A percentile compares a stretch with the other conserved stretches of the same genome.
These are phyloP conservation scores for Hydropsyche tenuis DNA, from an alignment of 1,140 invertebrate genomes.

Conservation along the genomic window DNA sequence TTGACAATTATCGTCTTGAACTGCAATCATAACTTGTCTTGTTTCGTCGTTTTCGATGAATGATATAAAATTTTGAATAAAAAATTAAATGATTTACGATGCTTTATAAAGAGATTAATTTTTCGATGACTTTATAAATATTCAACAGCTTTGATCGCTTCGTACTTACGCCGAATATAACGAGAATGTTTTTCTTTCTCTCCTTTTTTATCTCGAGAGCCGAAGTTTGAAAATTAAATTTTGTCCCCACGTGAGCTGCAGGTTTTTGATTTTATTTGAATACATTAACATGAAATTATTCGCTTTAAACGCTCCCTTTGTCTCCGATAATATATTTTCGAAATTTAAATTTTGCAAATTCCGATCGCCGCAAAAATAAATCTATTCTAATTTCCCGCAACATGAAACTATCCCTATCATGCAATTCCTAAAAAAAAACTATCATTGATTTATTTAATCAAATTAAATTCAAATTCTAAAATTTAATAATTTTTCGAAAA, in stretches of 20 bases:
- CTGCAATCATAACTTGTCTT: no score
- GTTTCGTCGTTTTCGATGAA: no score
- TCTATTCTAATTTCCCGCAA: no score
- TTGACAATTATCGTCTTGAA: neutral
- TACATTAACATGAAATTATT: slow-evolving; percentile 32
- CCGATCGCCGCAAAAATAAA: neutral
- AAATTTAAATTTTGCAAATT: neutral
- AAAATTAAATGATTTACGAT: neutral
- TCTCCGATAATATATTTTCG: neutral
- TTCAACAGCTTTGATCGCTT: slow-evolving; percentile 15
- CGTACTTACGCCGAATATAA: slow-evolving; percentile 17
- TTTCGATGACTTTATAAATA: slow-evolving; percentile 30
- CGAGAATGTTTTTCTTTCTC: neutral
- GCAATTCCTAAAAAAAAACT: no score
- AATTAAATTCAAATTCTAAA: no score
- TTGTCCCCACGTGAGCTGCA: slow-evolving; percentile 20
- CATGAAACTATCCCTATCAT: no score
- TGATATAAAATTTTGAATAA: neutral
- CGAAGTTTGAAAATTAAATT: slow-evolving; percentile 32
- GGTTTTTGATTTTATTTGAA: slow-evolving; percentile 37
- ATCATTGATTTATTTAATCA: no score
- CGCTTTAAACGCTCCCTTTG: neutral
- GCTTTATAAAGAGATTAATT: neutral
- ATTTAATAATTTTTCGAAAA: no score
- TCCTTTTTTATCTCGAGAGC: neutral